Conservation (phyloP, 1,140 invertebrate genomes). For the Camponotus pennsylvanicus region DNA sequence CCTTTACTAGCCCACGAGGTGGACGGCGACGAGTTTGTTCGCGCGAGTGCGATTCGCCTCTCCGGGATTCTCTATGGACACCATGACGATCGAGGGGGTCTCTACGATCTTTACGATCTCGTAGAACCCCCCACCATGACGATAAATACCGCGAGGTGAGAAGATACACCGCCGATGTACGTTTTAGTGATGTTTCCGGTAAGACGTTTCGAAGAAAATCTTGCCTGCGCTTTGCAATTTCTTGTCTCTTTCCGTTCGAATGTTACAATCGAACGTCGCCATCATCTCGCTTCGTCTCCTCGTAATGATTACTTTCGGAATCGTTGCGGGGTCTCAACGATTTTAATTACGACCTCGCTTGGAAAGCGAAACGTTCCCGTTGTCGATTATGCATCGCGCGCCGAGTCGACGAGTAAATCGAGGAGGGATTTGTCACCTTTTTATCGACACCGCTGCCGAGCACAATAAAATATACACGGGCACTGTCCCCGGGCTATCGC, state of each 20-base stretch:
- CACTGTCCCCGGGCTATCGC: conserved; percentile 50
- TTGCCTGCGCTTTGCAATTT: neutral
- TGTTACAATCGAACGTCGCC: neutral
- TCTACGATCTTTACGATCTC: conserved; percentile 73
- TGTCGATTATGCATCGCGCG: conserved; percentile 38
- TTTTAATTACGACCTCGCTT: conserved; percentile 38
- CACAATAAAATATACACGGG: conserved; percentile 47
- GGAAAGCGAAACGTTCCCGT: conserved; percentile 14
- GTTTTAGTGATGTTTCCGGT: conserved; percentile 50
- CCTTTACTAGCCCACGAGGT: conserved; percentile 76
- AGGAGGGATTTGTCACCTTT: conserved; percentile 56
- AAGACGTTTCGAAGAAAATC: neutral
- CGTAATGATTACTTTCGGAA: neutral
- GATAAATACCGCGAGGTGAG: conserved; percentile 69
- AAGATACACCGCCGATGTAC: conserved; percentile 65
- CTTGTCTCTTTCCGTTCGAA: neutral
- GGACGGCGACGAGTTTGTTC: conserved; percentile 71
- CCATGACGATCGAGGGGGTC: conserved; percentile 72
- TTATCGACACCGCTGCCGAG: conserved; percentile 49
- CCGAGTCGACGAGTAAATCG: conserved; percentile 31
- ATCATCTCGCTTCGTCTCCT: neutral
- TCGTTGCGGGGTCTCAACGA: neutral
- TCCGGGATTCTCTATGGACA: conserved; percentile 61
- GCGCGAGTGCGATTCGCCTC: conserved; percentile 69
- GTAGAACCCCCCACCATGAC: conserved; percentile 64